Conservation (phyloP, 2,113 vertebrate genomes). For the Sciurus niger region DNA sequence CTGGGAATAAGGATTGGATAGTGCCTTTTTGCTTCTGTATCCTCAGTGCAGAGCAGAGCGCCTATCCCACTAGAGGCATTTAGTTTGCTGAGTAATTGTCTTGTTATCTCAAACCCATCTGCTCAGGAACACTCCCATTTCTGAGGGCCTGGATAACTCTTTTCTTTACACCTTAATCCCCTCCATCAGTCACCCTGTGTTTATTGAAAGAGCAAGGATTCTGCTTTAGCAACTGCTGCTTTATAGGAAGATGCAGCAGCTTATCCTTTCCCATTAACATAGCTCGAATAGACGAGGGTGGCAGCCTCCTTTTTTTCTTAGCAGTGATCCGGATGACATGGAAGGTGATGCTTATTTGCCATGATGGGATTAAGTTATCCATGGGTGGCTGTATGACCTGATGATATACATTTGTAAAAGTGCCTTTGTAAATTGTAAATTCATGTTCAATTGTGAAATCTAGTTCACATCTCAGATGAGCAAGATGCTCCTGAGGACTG, state of each 20-base stretch:
- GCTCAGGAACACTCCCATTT: not conserved
- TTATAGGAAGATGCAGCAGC: not conserved
- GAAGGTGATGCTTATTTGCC: not conserved
- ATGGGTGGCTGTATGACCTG: too few species aligned
- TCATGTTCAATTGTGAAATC: not conserved
- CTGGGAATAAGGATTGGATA: not conserved
- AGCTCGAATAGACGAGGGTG: not conserved
- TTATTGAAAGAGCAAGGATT: not conserved
- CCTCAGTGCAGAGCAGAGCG: too few species aligned
- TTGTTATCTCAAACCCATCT: too few species aligned
- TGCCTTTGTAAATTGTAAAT: not conserved
- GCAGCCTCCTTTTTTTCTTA: not conserved
- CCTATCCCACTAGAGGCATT: not conserved
- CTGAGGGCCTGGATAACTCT: not conserved
- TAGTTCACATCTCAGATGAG: not conserved
- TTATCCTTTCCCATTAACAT: too few species aligned
- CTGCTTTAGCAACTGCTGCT: not conserved
- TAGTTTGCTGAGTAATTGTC: not conserved
- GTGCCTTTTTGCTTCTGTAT: accelerated
- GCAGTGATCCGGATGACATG: too few species aligned
- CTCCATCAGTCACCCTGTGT: not conserved
- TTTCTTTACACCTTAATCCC: not conserved
- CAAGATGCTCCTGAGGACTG: not conserved
- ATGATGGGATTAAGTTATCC: not conserved
- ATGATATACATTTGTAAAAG: not conserved